Percentiles rank a stretch among this genome's conserved stretches.
phyloP scores from a whole-genome alignment of 2,888 invertebrate genomes.

The Dorcus hopei region DNA sequence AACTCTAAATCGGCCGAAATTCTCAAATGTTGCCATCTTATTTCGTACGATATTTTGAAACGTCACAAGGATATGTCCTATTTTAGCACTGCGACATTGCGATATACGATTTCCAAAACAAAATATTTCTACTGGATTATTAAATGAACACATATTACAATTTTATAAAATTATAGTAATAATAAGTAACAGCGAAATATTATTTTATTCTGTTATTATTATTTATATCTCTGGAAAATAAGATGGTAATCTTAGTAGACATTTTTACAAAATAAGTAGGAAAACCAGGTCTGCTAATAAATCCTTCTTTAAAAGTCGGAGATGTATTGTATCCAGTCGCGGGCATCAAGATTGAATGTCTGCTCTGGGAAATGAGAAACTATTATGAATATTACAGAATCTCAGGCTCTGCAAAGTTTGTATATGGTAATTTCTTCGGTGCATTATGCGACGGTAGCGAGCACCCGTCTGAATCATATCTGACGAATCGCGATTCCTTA shows the following conservation, averaged over 20 bases:
- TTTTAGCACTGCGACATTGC: too few species aligned
- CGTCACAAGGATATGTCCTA: too few species aligned
- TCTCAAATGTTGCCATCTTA: too few species aligned
- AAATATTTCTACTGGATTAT: too few species aligned
- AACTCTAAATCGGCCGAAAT: too few species aligned
- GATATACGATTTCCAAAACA: too few species aligned
- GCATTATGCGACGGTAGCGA: constrained; percentile 38
- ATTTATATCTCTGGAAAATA: not conserved
- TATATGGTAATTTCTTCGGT: constrained; percentile 42
- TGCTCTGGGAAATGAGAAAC: constrained; percentile 39
- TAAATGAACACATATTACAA: too few species aligned
- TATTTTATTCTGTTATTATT: not conserved
- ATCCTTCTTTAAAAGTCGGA: constrained; percentile 10
- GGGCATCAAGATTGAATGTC: constrained; percentile 33
- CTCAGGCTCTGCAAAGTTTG: constrained; percentile 34
- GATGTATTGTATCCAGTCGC: constrained; percentile 8
- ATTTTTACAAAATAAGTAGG: constrained; percentile 7
- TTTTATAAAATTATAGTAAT: too few species aligned
- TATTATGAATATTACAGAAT: constrained; percentile 44
- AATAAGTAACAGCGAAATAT: too few species aligned
- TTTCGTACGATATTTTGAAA: too few species aligned
- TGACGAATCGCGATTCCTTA: constrained; percentile 38
- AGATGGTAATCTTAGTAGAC: not conserved
- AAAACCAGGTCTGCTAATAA: constrained; percentile 10
- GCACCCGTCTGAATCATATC: constrained; percentile 42